These are phyloP conservation scores for Petrocephalus zakoni DNA, from an alignment of 2,113 vertebrate species.

Conservation along the genomic window DNA sequence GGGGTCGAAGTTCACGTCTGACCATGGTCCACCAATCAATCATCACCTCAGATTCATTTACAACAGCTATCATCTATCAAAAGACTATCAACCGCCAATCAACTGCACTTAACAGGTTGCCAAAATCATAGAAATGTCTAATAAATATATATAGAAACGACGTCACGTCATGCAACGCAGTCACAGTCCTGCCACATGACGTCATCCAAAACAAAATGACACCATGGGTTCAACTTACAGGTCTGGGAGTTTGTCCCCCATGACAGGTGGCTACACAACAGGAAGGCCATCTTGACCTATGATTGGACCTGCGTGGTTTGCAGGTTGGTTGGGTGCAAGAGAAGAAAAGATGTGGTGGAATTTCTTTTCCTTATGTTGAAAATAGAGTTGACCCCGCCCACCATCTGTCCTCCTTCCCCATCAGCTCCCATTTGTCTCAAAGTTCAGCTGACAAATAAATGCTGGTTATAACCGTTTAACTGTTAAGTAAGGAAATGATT, in stretches of 20 bases:
- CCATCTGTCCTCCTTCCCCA: not conserved
- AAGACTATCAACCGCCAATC: conserved; percentile 50
- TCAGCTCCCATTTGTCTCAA: conserved; percentile 35
- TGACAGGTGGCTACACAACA: conserved; percentile 64
- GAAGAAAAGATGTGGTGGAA: conserved; percentile 63
- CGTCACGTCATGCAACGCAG: conserved; percentile 71
- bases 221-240: conserved; percentile 75
- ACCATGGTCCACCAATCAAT: conserved; percentile 58
- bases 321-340: conserved; percentile 63
- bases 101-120: conserved; percentile 67
- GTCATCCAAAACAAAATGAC: conserved; percentile 70
- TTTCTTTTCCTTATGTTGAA: conserved; percentile 53
- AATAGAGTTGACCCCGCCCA: conserved; percentile 45
- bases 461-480: conserved; percentile 42
- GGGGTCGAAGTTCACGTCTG: conserved; percentile 61
- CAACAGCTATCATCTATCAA: conserved; percentile 52
- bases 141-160: conserved; percentile 50
- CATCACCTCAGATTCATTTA: conserved; percentile 58
- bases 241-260: conserved; percentile 59
- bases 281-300: conserved; percentile 67
- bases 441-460: conserved; percentile 45
- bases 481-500: conserved; percentile 22
- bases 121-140: conserved; percentile 53
- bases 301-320: conserved; percentile 67
- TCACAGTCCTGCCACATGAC: conserved; percentile 73